Evolutionary conservation across 2,797 vertebrate genomes (phyloP).

Genomic region (Dryobates pubescens): DNA sequence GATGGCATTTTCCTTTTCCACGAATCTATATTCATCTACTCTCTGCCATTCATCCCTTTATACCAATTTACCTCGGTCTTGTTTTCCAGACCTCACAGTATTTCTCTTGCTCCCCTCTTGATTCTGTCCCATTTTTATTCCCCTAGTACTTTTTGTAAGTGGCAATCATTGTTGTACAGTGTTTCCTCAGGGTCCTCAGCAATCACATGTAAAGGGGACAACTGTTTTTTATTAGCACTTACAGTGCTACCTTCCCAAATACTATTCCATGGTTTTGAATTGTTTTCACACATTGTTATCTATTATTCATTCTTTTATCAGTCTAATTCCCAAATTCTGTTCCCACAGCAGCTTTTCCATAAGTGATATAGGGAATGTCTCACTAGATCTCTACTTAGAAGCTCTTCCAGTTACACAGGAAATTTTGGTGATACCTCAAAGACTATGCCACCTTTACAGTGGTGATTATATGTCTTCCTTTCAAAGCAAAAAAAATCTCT

Average conservation of each 20-base stretch:
- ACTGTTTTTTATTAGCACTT: neutral
- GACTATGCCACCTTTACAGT: neutral
- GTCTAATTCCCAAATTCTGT: neutral
- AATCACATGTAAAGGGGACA: neutral
- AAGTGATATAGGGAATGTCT: neutral
- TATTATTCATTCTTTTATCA: neutral
- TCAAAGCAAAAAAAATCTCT: neutral
- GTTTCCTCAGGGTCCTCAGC: neutral
- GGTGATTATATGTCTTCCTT: neutral
- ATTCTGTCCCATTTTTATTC: neutral
- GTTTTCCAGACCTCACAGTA: neutral
- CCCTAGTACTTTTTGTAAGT: neutral
- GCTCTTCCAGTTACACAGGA: neutral
- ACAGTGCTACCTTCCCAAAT: neutral
- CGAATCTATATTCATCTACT: neutral
- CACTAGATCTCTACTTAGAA: neutral
- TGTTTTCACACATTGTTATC: neutral
- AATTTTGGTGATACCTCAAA: neutral
- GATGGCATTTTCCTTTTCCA: neutral
- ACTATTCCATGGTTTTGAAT: neutral
- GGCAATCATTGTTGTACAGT: neutral
- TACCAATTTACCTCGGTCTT: no score
- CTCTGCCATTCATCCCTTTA: neutral
- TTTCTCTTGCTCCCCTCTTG: neutral
- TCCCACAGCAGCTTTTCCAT: neutral